Evolutionary conservation across 2,888 invertebrate species (phyloP), one percentile per base, ranked within the genome.

Genomic region (Fissipunctia ypsillon): DNA sequence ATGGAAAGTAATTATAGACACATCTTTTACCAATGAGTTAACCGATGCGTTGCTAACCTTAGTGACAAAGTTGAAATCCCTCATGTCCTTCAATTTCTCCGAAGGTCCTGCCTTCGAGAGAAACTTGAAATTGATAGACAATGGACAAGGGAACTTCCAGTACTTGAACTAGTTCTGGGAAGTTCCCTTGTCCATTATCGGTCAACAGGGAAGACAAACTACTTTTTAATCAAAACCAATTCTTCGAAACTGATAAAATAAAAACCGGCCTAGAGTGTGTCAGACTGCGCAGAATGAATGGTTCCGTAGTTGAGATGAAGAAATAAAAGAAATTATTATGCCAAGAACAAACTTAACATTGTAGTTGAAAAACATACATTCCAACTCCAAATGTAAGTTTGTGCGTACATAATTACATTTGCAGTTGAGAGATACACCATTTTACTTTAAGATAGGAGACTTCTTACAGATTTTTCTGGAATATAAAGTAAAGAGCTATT

Each of bases 91-190:
- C 35, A n/a, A 41, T 59, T 54, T 35, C 52, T 28, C 4, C 3
- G 3, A 38, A 31, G 45, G 38, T 31, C 25, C 22, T 45, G 16
- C 3, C 41, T 43, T 57, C 1, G 6, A 50, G 14, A 22, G 14
- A 48, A 64, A 60, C 59, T 76, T 63, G 6, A 45, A 72, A 76
- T 43, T 57, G 73, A 79, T 73, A 63, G 50, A 52, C 43, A 63
- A 45, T 31, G n/a, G 22, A 54, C 38, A 45, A 54, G 31, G 12
- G 14, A 31, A 72, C 25, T 63, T 56, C 7, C 0, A 54, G 19
- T 19, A 25, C 31, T 16, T 60, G 14, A 54, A 72, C 35, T 41
- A 31, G 52, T 19, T 25, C n/a, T 65, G 1, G 7, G 19, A 50
- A 56, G 22, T 63, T 22, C 14, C 22, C 41, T 57, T 54, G 38